phyloP scores from a whole-genome alignment of 2,888 invertebrate species.

The Lasioglossum calceatum region DNA sequence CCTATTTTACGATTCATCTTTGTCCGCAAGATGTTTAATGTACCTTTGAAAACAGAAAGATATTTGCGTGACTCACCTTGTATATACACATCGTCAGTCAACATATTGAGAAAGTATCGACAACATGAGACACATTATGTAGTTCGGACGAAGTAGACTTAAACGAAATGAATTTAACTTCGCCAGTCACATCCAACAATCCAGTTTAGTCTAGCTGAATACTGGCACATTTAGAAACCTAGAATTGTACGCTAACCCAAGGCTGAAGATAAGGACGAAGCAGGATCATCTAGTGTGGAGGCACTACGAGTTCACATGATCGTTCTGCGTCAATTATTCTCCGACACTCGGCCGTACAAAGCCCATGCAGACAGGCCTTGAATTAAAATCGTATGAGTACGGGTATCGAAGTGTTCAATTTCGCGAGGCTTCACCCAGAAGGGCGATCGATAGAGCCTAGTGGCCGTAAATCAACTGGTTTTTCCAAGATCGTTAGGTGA shows the following conservation, averaged over 20 bases:
- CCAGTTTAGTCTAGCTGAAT: neutral
- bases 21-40: too few relatives aligned
- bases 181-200: neutral
- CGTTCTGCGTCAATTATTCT: neutral
- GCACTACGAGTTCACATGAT: too few relatives aligned
- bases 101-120: neutral
- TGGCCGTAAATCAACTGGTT: constrained; percentile 45
- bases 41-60: too few relatives aligned
- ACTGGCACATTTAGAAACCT: neutral
- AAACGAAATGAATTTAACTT: neutral
- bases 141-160: neutral
- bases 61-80: too few relatives aligned
- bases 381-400: neutral
- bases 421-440: constrained; percentile 5
- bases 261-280: neutral
- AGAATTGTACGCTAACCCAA: neutral
- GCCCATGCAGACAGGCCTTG: neutral
- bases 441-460: constrained; percentile 14
- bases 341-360: neutral
- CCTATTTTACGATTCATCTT: too few relatives aligned
- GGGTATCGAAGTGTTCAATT: constrained; percentile 16
- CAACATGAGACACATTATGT: too few relatives aligned
- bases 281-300: neutral
- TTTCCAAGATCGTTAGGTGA: constrained; percentile 46
- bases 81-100: too few relatives aligned